Evolutionary conservation across 30 jellyfish, hydroid and myxozoan species (phyloP).

Genomic region (Aurelia sp.): DNA sequence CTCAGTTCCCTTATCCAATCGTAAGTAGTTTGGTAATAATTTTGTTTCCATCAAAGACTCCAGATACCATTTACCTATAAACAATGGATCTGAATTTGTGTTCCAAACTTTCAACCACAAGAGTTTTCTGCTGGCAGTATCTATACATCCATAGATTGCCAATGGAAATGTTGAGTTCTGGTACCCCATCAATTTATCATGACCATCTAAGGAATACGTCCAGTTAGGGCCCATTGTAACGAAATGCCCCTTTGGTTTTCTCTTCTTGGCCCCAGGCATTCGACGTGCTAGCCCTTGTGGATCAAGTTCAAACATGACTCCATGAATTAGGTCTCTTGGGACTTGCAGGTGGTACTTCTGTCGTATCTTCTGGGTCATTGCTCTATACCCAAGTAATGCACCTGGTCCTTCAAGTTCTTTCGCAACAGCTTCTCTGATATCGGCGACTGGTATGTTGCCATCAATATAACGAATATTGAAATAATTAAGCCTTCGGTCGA

Average conservation of each 20-base stretch:
- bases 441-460: slow-evolving; percentile 16
- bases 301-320: slow-evolving; percentile 40
- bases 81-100: slow-evolving; percentile 46
- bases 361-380: slow-evolving; percentile 53
- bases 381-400: slow-evolving; percentile 55
- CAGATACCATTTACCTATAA: slow-evolving; percentile 49
- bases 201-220: slow-evolving; percentile 61
- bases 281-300: slow-evolving; percentile 41
- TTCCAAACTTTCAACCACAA: slow-evolving; percentile 51
- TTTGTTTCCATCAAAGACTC: slow-evolving; percentile 41
- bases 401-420: slow-evolving; percentile 74
- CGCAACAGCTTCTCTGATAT: slow-evolving; percentile 32
- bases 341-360: slow-evolving; percentile 30
- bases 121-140: background rate
- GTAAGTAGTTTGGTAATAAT: slow-evolving; percentile 12
- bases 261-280: slow-evolving; percentile 30
- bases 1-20: slow-evolving; percentile 65
- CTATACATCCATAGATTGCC: too few species aligned
- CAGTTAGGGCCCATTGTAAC: slow-evolving; percentile 56
- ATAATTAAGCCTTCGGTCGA: slow-evolving; percentile 44
- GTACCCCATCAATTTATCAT: slow-evolving; percentile 59
- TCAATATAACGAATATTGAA: slow-evolving; percentile 42
- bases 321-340: slow-evolving; percentile 50
- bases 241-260: slow-evolving; percentile 18
- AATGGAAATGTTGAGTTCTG: too few species aligned